phyloP scores from a whole-genome alignment of 2,113 vertebrate species.

The Cynocephalus volans region DNA sequence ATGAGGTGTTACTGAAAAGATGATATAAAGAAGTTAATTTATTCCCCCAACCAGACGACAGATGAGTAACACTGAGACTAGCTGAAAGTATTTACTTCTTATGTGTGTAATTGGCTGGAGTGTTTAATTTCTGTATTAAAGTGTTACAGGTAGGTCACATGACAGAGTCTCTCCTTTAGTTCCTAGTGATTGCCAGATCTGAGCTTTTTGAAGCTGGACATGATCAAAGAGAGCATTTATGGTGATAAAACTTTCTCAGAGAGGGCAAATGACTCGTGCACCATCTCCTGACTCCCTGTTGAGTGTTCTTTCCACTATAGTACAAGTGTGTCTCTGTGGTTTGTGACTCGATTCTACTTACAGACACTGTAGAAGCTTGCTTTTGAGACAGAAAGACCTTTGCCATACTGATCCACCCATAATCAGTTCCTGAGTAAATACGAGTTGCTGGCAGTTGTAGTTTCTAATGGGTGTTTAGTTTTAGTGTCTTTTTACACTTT shows the following conservation, averaged over 20 bases:
- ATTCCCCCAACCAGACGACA: not conserved
- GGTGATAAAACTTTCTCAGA: not conserved
- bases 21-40: not conserved
- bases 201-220: not conserved
- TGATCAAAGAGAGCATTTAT: not conserved
- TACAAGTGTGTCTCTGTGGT: not conserved
- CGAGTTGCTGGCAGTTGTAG: not conserved
- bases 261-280: not conserved
- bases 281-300: not conserved
- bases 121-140: not conserved
- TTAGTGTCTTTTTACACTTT: slow-evolving; percentile 63
- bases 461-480: not conserved
- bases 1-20: not conserved
- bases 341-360: not conserved
- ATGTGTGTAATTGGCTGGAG: not conserved
- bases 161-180: not conserved
- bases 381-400: not conserved
- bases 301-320: not conserved
- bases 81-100: not conserved
- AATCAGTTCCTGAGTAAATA: not conserved
- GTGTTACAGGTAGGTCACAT: not conserved
- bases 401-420: not conserved
- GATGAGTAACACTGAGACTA: not conserved
- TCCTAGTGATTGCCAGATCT: not conserved
- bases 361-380: not conserved